Conservation (phyloP, 1,140 invertebrate genomes). For the Diuraphis noxia region DNA sequence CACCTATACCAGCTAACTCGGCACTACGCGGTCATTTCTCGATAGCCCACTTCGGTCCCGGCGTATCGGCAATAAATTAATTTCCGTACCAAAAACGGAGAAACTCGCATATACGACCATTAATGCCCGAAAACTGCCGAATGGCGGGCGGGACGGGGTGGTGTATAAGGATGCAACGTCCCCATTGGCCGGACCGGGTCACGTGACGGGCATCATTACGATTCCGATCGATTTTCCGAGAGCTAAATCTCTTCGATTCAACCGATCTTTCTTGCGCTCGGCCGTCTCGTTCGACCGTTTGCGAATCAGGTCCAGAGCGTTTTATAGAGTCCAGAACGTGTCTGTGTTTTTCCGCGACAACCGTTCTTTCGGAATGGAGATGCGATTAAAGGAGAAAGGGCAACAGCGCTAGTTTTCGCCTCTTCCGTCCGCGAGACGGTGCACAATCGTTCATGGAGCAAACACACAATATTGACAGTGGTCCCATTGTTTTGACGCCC, state of each 20-base stretch:
- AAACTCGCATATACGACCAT: slow-evolving; percentile 50
- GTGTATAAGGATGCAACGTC: slow-evolving; percentile 51
- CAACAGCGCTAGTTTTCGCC: not conserved
- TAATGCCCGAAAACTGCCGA: slow-evolving; percentile 50
- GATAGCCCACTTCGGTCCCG: slow-evolving; percentile 17
- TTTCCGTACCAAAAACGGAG: slow-evolving; percentile 53
- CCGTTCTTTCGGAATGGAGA: not conserved
- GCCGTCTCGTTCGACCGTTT: not conserved
- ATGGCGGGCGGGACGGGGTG: slow-evolving; percentile 42
- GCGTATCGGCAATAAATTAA: slow-evolving; percentile 26
- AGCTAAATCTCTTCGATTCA: slow-evolving; percentile 48
- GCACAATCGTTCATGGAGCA: not conserved
- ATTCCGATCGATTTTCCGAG: slow-evolving; percentile 49
- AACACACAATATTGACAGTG: not conserved
- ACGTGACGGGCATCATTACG: slow-evolving; percentile 45
- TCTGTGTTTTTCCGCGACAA: not conserved
- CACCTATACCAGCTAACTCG: slow-evolving; percentile 13
- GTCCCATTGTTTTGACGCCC: not conserved
- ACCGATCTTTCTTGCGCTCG: not conserved
- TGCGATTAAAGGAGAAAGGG: not conserved
- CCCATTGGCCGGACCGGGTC: slow-evolving; percentile 42
- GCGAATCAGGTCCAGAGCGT: not conserved
- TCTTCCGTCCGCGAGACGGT: not conserved
- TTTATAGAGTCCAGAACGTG: not conserved
- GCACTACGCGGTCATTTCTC: slow-evolving; percentile 39